Percentiles rank a stretch among this genome's conserved stretches.
Evolutionary conservation across 2,797 vertebrate genomes (phyloP).

Genomic region (Pangasius larnaudii): DNA sequence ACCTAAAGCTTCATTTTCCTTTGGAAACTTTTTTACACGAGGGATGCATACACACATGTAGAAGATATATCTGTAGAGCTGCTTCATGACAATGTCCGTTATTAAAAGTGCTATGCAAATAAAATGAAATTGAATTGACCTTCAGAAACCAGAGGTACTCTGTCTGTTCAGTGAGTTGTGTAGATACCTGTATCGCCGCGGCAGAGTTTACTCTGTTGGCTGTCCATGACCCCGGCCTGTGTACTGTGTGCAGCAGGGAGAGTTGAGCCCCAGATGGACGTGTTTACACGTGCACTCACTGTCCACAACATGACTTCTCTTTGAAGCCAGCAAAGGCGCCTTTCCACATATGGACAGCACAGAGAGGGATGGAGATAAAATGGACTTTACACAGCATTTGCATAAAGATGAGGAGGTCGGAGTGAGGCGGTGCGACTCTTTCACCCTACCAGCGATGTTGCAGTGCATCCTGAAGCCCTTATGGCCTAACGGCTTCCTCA

Average conservation of each 20-base stretch:
- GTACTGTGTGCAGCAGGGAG: conserved; percentile 2
- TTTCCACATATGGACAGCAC: conserved; percentile 73
- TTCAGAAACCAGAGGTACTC: background rate
- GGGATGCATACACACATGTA: background rate
- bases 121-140: too few species aligned
- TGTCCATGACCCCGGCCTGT: background rate
- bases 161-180: background rate
- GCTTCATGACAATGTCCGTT: background rate
- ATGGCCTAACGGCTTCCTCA: background rate
- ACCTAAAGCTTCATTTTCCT: background rate
- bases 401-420: conserved; percentile 77
- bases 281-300: conserved; percentile 74
- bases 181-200: background rate
- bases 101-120: background rate
- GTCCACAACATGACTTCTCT: conserved; percentile 68
- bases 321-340: conserved; percentile 69
- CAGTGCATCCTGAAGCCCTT: background rate
- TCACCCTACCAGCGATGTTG: conserved; percentile 12
- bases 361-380: conserved; percentile 75
- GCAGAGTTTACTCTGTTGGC: conserved; percentile 13
- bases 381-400: conserved; percentile 74
- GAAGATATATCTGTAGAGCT: background rate
- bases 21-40: background rate
- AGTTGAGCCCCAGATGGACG: conserved; percentile 72
- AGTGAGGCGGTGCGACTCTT: conserved; percentile 71